A percentile compares a stretch with the other conserved stretches of the same genome.
Conservation (phyloP, 2,888 invertebrate species). For the Erannis defoliaria region DNA sequence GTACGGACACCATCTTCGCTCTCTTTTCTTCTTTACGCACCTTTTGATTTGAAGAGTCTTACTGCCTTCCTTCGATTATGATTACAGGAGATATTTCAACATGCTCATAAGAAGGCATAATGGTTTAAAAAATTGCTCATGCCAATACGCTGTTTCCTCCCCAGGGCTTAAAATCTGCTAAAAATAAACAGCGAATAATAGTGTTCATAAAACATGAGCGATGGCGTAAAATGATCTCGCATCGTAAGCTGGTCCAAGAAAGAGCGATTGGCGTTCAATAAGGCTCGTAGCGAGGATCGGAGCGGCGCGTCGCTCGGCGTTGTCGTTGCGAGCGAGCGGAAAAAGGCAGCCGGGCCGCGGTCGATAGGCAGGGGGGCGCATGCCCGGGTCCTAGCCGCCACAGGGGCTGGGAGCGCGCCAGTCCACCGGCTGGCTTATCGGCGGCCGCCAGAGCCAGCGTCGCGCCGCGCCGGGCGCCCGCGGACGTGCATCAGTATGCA, state of each 20-base stretch:
- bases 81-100: too few species aligned
- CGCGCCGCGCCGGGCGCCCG: constrained; percentile 64
- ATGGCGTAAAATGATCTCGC: constrained; percentile 51
- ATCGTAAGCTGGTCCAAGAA: constrained; percentile 57
- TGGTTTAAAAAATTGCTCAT: too few species aligned
- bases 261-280: constrained; percentile 70
- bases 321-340: neutral
- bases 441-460: constrained; percentile 77
- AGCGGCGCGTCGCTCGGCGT: neutral
- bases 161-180: neutral
- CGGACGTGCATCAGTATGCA: constrained; percentile 69
- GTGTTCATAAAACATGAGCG: constrained; percentile 55
- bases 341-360: constrained; percentile 57
- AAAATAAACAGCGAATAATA: constrained; percentile 3
- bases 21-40: too few species aligned
- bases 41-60: too few species aligned
- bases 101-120: neutral
- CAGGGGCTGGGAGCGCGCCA: constrained; percentile 59
- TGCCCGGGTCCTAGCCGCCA: constrained; percentile 65
- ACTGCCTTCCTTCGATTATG: too few species aligned
- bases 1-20: too few species aligned
- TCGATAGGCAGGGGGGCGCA: constrained; percentile 74
- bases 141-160: too few species aligned
- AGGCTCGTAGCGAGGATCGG: constrained; percentile 58
- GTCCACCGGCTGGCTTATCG: constrained; percentile 75